phyloP scores from a whole-genome alignment of 2,113 vertebrate species.

The Nothobranchius kuhntae region DNA sequence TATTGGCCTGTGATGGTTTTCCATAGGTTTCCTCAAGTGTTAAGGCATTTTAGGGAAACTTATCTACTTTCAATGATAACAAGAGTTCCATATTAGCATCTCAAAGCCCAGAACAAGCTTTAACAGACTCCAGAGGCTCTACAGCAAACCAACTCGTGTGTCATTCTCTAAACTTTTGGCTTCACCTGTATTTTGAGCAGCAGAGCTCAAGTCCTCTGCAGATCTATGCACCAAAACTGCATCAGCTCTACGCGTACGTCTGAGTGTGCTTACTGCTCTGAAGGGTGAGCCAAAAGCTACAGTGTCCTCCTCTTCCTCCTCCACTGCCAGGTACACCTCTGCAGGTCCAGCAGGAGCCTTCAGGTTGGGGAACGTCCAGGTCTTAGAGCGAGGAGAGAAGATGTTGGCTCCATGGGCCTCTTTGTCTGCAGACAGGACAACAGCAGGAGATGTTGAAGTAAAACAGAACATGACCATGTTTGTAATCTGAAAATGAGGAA shows the following conservation, averaged over 20 bases:
- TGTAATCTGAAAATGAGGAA: neutral
- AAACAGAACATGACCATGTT: neutral
- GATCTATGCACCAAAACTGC: too few relatives aligned
- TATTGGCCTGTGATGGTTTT: too few relatives aligned
- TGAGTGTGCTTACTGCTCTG: constrained; percentile 56
- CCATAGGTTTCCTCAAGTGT: too few relatives aligned
- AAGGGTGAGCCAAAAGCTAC: constrained; percentile 76
- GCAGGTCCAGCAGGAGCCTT: constrained; percentile 76
- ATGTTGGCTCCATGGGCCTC: constrained; percentile 60
- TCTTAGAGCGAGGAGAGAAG: constrained; percentile 79
- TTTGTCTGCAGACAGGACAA: constrained; percentile 53
- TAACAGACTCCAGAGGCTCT: too few relatives aligned
- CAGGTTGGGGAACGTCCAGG: constrained; percentile 90
- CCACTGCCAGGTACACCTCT: constrained; percentile 84
- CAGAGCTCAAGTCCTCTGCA: too few relatives aligned
- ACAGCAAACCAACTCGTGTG: too few relatives aligned
- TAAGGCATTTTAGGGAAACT: too few relatives aligned
- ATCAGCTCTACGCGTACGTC: neutral
- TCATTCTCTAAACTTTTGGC: too few relatives aligned
- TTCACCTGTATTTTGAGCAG: too few relatives aligned
- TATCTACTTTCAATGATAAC: too few relatives aligned
- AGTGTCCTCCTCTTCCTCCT: constrained; percentile 77
- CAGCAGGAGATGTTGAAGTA: neutral
- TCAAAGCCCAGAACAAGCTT: too few relatives aligned
- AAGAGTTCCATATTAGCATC: too few relatives aligned